Percentiles rank a stretch among this genome's conserved stretches.
Evolutionary conservation across 2,113 vertebrate genomes (phyloP).

Genomic region (Microcebus tavaratra): DNA sequence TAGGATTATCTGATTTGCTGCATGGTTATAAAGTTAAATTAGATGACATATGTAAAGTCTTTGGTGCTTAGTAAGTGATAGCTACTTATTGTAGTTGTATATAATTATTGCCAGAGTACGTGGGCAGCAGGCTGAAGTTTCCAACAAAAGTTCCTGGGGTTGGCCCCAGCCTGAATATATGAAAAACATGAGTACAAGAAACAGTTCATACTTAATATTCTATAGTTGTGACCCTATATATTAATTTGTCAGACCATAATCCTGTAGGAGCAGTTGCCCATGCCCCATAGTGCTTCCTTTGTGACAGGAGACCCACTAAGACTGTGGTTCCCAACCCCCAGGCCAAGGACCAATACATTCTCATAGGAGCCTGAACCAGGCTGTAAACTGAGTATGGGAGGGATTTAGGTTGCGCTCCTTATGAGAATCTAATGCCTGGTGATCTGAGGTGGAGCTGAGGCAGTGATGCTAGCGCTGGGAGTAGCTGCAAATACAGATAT

Average conservation of each 20-base stretch:
- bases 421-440: too few relatives aligned
- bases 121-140: background rate
- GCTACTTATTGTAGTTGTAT: background rate
- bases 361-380: too few relatives aligned
- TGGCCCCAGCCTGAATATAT: background rate
- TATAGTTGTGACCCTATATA: background rate
- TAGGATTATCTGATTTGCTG: slow-evolving; percentile 5
- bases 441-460: too few relatives aligned
- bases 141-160: background rate
- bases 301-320: background rate
- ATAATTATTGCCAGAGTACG: background rate
- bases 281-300: background rate
- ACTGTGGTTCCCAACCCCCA: background rate
- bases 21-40: slow-evolving; percentile 41
- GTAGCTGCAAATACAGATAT: too few relatives aligned
- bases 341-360: too few relatives aligned
- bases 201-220: background rate
- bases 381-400: too few relatives aligned
- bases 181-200: slow-evolving; percentile 3
- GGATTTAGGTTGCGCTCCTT: too few relatives aligned
- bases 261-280: background rate
- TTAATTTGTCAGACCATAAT: background rate
- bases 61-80: slow-evolving; percentile 24
- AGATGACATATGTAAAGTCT: background rate
- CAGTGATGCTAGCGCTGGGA: too few relatives aligned